Evolutionary conservation across 2,888 invertebrate species (phyloP), one percentile per base, ranked within the genome.

Genomic region (Troglohyphantes excavatus): DNA sequence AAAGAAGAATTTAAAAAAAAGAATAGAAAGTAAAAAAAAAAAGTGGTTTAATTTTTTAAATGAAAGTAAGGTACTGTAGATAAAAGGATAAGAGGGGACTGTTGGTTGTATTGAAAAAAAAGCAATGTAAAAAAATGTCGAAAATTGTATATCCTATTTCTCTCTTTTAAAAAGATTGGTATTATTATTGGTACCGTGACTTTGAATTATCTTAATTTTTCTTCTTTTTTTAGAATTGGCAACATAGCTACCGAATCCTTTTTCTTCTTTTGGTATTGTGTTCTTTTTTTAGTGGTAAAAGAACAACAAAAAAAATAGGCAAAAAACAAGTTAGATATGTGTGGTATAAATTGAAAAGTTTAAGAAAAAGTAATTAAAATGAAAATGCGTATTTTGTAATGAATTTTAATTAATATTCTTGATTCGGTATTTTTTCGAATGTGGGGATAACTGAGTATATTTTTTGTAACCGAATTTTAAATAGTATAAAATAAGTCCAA

Each of bases 101-200:
- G 88, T 81, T 89, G 76, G 88, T 70, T 67, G 70, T 81, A 82
- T 89, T 89, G 76, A 53, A 70, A 76, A 73, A 46, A 81, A 81
- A 76, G 29, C 53, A 29, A n/a, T 72, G 59, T 7, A 59, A 68
- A 68, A 68, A 67, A 76, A 59, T 39, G 13, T 53, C 29, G 63
- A 61, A 82, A 89, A 89, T 82, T 81, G 61, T 89, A 76, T 76
- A 89, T 89, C 88, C 88, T 76, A 82, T 89, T 86, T 86, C 86
- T 89, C 79, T 86, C 86, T 72, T 89, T 89, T 89, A 82, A 89
- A 89, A 89, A 89, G 88, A 89, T 89, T 89, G 88, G 82, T 89
- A 89, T 89, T 89, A 89, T 75, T 89, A 89, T 89, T 89, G 88
- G 88, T 46, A 29, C 76, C 29, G 26, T 43, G 61, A 75, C 76